phyloP scores from a whole-genome alignment of 1,140 invertebrate species.

The Danaus melanippus region DNA sequence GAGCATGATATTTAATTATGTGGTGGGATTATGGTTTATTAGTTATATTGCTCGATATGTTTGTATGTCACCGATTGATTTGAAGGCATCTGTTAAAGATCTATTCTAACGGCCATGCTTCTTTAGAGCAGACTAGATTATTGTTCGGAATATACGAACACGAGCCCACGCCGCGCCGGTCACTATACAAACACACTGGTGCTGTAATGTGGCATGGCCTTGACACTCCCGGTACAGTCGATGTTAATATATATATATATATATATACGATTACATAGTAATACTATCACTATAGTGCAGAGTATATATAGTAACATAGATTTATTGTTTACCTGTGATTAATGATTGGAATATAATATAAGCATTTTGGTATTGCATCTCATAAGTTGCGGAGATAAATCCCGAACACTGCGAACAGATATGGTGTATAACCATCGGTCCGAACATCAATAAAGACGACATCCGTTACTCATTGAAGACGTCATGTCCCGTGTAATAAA shows the following conservation, averaged over 20 bases:
- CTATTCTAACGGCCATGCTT: slow-evolving; percentile 52
- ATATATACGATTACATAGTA: slow-evolving; percentile 37
- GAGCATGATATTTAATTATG: slow-evolving; percentile 62
- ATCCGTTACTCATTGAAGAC: too few relatives aligned
- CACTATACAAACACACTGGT: slow-evolving; percentile 30
- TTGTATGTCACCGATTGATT: slow-evolving; percentile 46
- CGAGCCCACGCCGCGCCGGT: slow-evolving; percentile 45
- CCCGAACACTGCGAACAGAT: too few relatives aligned
- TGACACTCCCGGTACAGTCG: slow-evolving; percentile 34
- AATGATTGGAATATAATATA: slow-evolving; percentile 29
- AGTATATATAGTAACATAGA: slow-evolving; percentile 40
- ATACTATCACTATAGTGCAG: slow-evolving; percentile 51
- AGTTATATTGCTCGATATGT: slow-evolving; percentile 53
- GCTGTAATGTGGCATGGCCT: slow-evolving; percentile 58
- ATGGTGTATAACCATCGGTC: too few relatives aligned
- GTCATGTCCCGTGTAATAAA: too few relatives aligned
- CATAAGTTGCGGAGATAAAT: slow-evolving; percentile 5
- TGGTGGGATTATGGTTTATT: slow-evolving; percentile 61
- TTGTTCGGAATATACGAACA: slow-evolving; percentile 33
- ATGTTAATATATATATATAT: slow-evolving; percentile 46
- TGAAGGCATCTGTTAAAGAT: slow-evolving; percentile 46
- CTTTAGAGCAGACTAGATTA: slow-evolving; percentile 48
- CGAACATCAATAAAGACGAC: too few relatives aligned
- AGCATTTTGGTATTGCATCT: slow-evolving; percentile 26
- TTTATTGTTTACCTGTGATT: slow-evolving; percentile 38